Percentiles rank a stretch among this genome's conserved stretches.
phyloP scores from a whole-genome alignment of 2,888 invertebrate genomes.

The Scaptomyza cyrtandrae region DNA sequence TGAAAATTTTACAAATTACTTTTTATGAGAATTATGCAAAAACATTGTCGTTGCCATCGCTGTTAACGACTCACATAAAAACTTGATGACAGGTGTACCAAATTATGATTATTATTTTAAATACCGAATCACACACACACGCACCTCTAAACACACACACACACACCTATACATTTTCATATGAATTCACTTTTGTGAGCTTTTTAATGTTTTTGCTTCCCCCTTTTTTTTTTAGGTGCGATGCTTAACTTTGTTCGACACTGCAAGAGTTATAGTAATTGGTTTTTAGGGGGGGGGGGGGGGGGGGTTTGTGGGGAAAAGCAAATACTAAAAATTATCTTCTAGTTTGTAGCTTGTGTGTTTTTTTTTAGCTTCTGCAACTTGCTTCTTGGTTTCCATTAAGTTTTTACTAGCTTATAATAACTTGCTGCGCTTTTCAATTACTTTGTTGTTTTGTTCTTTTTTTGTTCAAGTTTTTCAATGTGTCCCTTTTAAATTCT shows the following conservation, averaged over 20 bases:
- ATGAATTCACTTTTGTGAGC: conserved; percentile 21
- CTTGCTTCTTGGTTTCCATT: background rate
- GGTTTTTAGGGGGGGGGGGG: background rate
- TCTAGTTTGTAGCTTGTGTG: background rate
- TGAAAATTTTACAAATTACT: conserved; percentile 64
- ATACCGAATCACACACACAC: conserved; percentile 30
- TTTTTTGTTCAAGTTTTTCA: too few relatives aligned
- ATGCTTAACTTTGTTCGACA: conserved; percentile 1
- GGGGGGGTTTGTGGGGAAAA: background rate
- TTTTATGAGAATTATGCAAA: conserved; percentile 60
- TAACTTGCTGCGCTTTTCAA: background rate
- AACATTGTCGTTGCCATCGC: conserved; percentile 32
- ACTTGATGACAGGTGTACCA: conserved; percentile 66
- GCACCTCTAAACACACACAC: conserved; percentile 7
- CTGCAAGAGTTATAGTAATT: background rate
- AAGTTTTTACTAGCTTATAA: background rate
- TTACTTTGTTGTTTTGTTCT: background rate
- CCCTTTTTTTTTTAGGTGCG: background rate
- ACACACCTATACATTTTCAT: background rate
- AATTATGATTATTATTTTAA: conserved; percentile 76
- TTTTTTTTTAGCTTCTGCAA: background rate
- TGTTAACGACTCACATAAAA: conserved; percentile 51
- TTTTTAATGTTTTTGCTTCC: conserved; percentile 10
- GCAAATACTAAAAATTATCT: background rate
- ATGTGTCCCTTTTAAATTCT: too few relatives aligned